Evolutionary conservation across 2,797 vertebrate species (phyloP), one percentile per base, ranked within the genome.

Genomic region (Danio albolineatus): DNA sequence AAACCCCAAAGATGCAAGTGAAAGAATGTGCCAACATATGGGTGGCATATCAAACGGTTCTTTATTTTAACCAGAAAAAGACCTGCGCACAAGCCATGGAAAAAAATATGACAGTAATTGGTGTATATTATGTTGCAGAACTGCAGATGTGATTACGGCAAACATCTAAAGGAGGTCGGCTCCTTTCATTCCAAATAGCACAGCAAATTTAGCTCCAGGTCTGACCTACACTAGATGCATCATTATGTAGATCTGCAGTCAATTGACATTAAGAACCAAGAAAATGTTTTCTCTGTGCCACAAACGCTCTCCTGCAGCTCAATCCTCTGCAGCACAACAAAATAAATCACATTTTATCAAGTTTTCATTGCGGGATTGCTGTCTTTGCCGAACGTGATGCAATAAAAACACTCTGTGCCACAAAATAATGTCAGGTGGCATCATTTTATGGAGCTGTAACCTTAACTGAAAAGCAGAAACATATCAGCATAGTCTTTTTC

Each of bases 41-140:
- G 80, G 87, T 86, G 85, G 78, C 84, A 88, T 88, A 89, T 92
- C 86, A 91, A 90, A 91, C 82, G 48, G 38, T 71, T 70, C 56
- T 44, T 73, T n/a, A 46, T 66, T 85, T 75, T 61, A 70, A 70
- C 85, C 79, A 86, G 54, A 83, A 85, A 65, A 21, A 66, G 82
- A 65, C 81, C 81, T 62, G 87, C 83, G 67, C 79, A 83, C 82
- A 84, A 85, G 82, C 85, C 85, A 46, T 82, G 80, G 76, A 86
- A 82, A 73, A n/a, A 85, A 69, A 75, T 83, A 72, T 76, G 85
- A 85, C 84, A 88, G 71, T 62, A 56, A 78, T 69, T 72, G 74
- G 56, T 76, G 85, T 85, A 83, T 82, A 85, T 88, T 85, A 86
- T 66, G 80, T 44, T 81, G 85, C 38, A 86, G 83, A 73, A 84